These are phyloP conservation scores for Agraylea sexmaculata DNA, from an alignment of 1,140 invertebrate species.

Conservation along the genomic window DNA sequence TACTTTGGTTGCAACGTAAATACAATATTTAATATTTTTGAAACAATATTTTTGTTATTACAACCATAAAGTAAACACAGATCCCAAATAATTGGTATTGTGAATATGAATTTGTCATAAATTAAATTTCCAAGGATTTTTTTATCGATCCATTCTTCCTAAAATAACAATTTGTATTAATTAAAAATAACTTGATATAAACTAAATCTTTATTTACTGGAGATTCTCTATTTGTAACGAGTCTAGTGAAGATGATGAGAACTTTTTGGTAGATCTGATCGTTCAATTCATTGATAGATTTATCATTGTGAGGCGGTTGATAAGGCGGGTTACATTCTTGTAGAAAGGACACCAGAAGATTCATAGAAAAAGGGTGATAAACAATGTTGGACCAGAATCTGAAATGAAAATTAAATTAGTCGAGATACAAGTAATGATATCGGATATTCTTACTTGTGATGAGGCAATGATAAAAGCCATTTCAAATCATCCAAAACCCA, in stretches of 20 bases:
- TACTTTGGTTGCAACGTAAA: constrained; percentile 61
- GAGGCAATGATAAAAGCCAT: constrained; percentile 30
- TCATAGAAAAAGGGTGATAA: constrained; percentile 52
- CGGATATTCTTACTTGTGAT: constrained; percentile 29
- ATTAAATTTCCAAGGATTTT: constrained; percentile 54
- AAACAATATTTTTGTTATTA: constrained; percentile 48
- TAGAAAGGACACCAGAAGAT: constrained; percentile 56
- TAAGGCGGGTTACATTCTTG: constrained; percentile 61
- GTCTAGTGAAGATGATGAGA: constrained; percentile 55
- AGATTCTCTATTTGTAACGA: constrained; percentile 64
- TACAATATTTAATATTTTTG: constrained; percentile 51
- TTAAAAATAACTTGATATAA: constrained; percentile 11
- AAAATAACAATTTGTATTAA: constrained; percentile 23
- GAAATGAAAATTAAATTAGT: constrained; percentile 31
- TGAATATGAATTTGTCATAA: constrained; percentile 71
- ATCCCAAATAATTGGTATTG: constrained; percentile 70
- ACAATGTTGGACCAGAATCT: constrained; percentile 76
- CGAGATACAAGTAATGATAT: no score
- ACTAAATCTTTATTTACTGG: constrained; percentile 32
- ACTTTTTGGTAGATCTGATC: constrained; percentile 49
- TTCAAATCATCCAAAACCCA: constrained; percentile 32
- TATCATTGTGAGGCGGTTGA: constrained; percentile 34
- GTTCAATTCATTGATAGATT: constrained; percentile 27
- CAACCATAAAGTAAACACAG: constrained; percentile 61
- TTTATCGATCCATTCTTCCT: constrained; percentile 51